Evolutionary conservation across 1,140 invertebrate species (phyloP).

Genomic region (Mamestra configurata): DNA sequence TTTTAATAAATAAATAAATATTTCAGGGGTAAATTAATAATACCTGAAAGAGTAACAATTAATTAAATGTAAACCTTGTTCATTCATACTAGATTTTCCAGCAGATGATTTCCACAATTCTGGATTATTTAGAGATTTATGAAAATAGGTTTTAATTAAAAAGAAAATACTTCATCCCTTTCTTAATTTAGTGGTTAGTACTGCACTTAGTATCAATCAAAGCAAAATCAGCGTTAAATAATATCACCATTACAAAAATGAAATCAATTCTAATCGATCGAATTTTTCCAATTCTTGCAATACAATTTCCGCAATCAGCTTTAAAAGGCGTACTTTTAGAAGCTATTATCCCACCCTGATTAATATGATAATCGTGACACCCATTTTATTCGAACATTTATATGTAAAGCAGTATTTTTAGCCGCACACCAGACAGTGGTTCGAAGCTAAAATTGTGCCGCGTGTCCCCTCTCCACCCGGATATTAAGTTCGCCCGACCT

Average conservation of each 20-base stretch:
- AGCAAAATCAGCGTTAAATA: too few species aligned
- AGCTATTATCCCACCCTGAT: conserved; percentile 6
- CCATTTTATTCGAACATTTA: conserved; percentile 46
- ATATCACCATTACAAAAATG: not conserved
- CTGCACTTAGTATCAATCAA: too few species aligned
- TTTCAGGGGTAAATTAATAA: too few species aligned
- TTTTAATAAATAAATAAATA: too few species aligned
- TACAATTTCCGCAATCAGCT: conserved; percentile 1
- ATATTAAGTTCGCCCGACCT: conserved; percentile 45
- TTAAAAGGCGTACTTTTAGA: not conserved
- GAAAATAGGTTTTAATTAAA: too few species aligned
- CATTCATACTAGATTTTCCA: too few species aligned
- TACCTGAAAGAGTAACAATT: too few species aligned
- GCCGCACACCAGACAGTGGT: conserved; percentile 32
- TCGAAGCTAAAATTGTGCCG: conserved; percentile 35
- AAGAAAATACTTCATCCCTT: too few species aligned
- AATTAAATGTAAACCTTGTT: too few species aligned
- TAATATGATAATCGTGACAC: conserved; percentile 31
- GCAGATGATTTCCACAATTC: too few species aligned
- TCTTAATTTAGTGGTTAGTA: too few species aligned
- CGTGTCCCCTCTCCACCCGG: conserved; percentile 1
- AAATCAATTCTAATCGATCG: not conserved
- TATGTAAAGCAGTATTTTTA: conserved; percentile 47
- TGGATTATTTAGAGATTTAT: too few species aligned
- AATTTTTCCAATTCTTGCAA: not conserved